Evolutionary conservation across 2,113 vertebrate species (phyloP), one percentile per base, ranked within the genome.

Genomic region (Pithys albifrons): DNA sequence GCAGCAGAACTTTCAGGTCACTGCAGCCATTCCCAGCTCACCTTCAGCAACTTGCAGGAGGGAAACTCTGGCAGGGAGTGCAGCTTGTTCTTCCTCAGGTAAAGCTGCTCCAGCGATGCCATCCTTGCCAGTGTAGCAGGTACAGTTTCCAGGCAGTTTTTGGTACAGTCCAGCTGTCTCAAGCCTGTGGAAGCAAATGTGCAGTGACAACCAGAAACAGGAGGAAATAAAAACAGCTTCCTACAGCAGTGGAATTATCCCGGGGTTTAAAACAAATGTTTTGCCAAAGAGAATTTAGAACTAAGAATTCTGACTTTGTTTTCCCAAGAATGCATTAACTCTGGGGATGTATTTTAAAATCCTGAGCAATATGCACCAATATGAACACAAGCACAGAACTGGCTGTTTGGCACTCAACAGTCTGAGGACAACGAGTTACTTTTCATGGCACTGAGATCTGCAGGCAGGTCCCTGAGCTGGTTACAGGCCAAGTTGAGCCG

Each of bases 41-140:
- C 99, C 98, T 99, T 99, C 59, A 99, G 97, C 1, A 97, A 85
- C 82, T 89, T 98, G 95, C 98, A 97, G 67, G 98, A 96, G 94
- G 98, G 94, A 33, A 99, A 96, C 62, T 98, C 97, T 1, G 99
- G 99, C 66, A 99, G 88, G 59, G 96, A 93, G 20, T 54, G 88
- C n/a, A 99, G 97, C 79, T 98, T 99, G 97, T 99, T 99, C 94
- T 98, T 99, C 84, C 98, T 97, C 87, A 99, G 97, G 94, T 99
- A 99, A 9, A 99, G 98, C 94, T 99, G 98, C 96, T 99, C 99
- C 88, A 99, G 97, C 66, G 98, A 98, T 1, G 97, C 96, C 98
- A 99, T 99, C 65, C 95, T 96, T 2, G 98, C 98, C 55, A 99
- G 35, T 61, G 98, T 96, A 24, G 97, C 59, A 46, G 99, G 99